A percentile compares a stretch with the other conserved stretches of the same genome.
These are phyloP conservation scores for Cataglyphis livida DNA, from an alignment of 2,888 invertebrate genomes.

Conservation along the genomic window DNA sequence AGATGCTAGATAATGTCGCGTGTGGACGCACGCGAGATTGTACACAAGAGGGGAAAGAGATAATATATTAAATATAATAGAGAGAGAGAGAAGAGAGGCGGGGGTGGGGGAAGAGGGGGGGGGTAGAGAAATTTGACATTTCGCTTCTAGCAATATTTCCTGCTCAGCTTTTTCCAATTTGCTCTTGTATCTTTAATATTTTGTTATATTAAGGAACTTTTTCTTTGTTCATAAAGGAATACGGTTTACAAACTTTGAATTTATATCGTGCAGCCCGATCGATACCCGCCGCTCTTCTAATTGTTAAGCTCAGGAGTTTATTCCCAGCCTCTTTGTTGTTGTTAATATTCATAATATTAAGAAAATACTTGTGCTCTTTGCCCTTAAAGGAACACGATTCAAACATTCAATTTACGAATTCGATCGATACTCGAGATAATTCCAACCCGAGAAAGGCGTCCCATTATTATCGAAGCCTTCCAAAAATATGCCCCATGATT, in stretches of 20 bases:
- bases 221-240: constrained; percentile 13
- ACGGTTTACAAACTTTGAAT: background rate
- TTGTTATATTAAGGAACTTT: background rate
- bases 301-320: background rate
- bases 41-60: background rate
- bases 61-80: background rate
- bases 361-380: background rate
- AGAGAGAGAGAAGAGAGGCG: too few relatives aligned
- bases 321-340: background rate
- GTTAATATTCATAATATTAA: background rate
- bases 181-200: background rate
- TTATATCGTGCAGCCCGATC: background rate
- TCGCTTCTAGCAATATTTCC: background rate
- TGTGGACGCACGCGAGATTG: background rate
- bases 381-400: background rate
- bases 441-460: background rate
- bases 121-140: background rate
- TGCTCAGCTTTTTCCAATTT: background rate
- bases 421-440: background rate
- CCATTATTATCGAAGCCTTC: constrained; percentile 12
- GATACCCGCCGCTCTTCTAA: background rate
- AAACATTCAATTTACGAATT: background rate
- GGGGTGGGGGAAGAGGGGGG: too few relatives aligned
- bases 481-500: constrained; percentile 34
- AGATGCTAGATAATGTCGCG: background rate